Evolutionary conservation across 2,113 vertebrate species (phyloP), one percentile per base, ranked within the genome.

Genomic region (Protomyctophum bolini): DNA sequence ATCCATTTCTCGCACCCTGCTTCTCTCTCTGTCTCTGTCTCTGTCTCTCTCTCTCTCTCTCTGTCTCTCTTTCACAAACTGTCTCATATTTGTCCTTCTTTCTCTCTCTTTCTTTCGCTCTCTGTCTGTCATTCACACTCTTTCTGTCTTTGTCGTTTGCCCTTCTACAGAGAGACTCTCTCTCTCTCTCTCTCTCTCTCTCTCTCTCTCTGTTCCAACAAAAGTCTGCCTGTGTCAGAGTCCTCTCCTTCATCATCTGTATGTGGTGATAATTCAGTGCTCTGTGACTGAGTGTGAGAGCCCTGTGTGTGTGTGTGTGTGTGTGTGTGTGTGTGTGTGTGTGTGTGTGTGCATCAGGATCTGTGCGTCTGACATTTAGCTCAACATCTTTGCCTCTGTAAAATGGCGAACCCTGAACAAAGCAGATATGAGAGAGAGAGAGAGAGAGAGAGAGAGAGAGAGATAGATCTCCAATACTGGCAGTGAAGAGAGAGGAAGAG

Each of bases 321-420:
- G 14, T n/a, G 14, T 15, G 15, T 58, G 3, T 58, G 10, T 58
- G 10, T 29, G 29, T 28, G 8, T 75, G 29, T 58, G 57, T 70
- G 52, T 85, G 58, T 78, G 55, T 21, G 52, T 58, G 45, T 58
- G 63, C 54, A 67, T 72, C 45, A 28, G 10, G 4, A 72, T 73
- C 68, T 63, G 67, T 28, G 7, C 61, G 12, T 70, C 70, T 83
- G 63, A 72, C 76, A 76, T 74, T 63, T 64, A 72, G 12, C 21
- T 33, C 41, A 50, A 72, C 12, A 75, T 63, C 15, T 48, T 33
- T 54, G 70, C 75, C 41, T 55, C 62, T 80, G 47, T 66, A 70
- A 66, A 75, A 85, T 57, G 49, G 66, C 50, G 72, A 69, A 73
- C 67, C 75, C 47, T 72, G 71, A 83, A 84, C 72, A 84, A 85